phyloP scores from a whole-genome alignment of 1,140 invertebrate genomes.

The Solenopsis invicta region DNA sequence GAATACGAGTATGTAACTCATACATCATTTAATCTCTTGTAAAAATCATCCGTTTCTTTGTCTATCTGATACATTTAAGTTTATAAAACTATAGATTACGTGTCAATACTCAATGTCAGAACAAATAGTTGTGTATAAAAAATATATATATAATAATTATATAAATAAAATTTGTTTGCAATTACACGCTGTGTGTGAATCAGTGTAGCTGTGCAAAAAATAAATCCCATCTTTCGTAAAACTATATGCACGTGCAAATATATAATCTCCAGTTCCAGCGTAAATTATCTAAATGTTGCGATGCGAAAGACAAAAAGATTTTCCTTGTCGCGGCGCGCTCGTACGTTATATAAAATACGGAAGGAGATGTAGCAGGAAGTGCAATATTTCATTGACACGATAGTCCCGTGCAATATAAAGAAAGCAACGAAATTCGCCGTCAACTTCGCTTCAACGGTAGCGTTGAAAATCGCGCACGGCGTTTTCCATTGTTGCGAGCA shows the following conservation, averaged over 20 bases:
- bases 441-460: constrained; percentile 18
- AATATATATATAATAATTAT: not conserved
- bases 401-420: not conserved
- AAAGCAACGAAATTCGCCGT: constrained; percentile 25
- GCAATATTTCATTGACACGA: constrained; percentile 40
- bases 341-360: not conserved
- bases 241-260: not conserved
- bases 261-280: not conserved
- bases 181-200: not conserved
- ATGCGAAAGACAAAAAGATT: constrained; percentile 20
- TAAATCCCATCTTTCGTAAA: not conserved
- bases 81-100: not conserved
- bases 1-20: not conserved
- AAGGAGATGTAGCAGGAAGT: not conserved
- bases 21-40: not conserved
- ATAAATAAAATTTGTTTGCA: not conserved
- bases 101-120: not conserved
- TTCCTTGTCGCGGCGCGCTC: not conserved
- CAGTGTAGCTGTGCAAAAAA: not conserved
- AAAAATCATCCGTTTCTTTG: not conserved
- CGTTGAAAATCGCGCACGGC: constrained; percentile 22
- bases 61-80: not conserved
- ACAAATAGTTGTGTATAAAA: not conserved
- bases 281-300: constrained; percentile 23
- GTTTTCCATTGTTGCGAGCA: constrained; percentile 45